phyloP scores from a whole-genome alignment of 1,140 invertebrate species.

The Rhynchophorus ferrugineus region DNA sequence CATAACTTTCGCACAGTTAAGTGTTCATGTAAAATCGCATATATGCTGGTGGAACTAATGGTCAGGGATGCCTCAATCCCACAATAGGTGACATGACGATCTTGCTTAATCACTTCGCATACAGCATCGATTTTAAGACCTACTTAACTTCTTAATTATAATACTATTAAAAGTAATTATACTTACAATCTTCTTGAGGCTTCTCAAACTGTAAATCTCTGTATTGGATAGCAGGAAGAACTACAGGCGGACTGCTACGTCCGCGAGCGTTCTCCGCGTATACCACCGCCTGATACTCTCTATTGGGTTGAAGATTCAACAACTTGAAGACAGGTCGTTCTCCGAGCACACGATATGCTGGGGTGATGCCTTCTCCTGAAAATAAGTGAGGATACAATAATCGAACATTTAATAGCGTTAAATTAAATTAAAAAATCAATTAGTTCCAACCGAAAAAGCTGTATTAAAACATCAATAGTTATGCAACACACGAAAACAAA shows the following conservation, averaged over 20 bases:
- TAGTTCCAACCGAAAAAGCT: neutral
- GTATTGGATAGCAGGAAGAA: constrained; percentile 51
- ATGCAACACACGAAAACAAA: neutral
- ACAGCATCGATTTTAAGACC: no score
- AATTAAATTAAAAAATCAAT: no score
- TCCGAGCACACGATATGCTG: constrained; percentile 50
- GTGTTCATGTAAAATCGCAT: no score
- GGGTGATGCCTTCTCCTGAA: constrained; percentile 30
- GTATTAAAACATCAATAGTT: neutral
- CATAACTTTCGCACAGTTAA: no score
- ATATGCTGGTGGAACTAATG: no score
- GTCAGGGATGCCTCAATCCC: no score
- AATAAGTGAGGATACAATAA: no score
- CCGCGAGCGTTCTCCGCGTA: constrained; percentile 67
- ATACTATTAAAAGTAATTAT: neutral
- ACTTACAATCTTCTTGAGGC: constrained; percentile 32
- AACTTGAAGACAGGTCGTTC: constrained; percentile 56
- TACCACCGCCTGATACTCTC: constrained; percentile 57
- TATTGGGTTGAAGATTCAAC: constrained; percentile 55
- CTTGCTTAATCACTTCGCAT: no score
- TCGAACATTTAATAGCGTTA: no score
- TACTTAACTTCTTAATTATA: no score
- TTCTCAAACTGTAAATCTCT: constrained; percentile 35
- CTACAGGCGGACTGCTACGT: constrained; percentile 53
- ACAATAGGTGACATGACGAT: no score